phyloP scores from a whole-genome alignment of 2,888 invertebrate species.

The Lordiphosa fenestrarum region DNA sequence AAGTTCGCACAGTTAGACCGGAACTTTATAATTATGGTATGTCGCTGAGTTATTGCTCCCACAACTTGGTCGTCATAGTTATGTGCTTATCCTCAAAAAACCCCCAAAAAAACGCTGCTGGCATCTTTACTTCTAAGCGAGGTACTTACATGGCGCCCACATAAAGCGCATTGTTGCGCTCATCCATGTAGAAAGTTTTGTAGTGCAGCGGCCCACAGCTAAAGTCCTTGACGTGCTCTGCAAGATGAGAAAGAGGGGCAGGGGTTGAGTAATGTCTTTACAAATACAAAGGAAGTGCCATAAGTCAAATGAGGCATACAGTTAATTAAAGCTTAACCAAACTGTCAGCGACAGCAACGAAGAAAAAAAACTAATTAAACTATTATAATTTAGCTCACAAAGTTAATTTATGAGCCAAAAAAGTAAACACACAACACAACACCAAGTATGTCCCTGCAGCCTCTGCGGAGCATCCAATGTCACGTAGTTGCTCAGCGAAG shows the following conservation, averaged over 20 bases:
- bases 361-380: conserved; percentile 66
- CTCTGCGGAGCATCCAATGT: conserved; percentile 32
- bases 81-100: not conserved
- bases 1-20: conserved; percentile 48
- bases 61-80: conserved; percentile 42
- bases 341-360: conserved; percentile 59
- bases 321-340: conserved; percentile 68
- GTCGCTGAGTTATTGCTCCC: conserved; percentile 18
- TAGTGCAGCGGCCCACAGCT: conserved; percentile 95
- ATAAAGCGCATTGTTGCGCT: conserved; percentile 91
- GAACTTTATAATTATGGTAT: conserved; percentile 64
- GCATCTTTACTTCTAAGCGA: conserved; percentile 16
- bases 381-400: conserved; percentile 62
- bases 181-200: conserved; percentile 94
- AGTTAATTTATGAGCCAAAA: conserved; percentile 60
- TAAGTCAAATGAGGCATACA: conserved; percentile 76
- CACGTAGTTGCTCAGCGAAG: conserved; percentile 44
- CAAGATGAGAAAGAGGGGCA: conserved; percentile 67
- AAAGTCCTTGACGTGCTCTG: conserved; percentile 96
- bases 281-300: conserved; percentile 19
- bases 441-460: conserved; percentile 35
- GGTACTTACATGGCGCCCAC: conserved; percentile 96
- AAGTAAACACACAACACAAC: conserved; percentile 22
- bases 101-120: too few relatives aligned
- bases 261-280: conserved; percentile 16